phyloP scores from a whole-genome alignment of 2,113 vertebrate species.

The Parotia lawesii region DNA sequence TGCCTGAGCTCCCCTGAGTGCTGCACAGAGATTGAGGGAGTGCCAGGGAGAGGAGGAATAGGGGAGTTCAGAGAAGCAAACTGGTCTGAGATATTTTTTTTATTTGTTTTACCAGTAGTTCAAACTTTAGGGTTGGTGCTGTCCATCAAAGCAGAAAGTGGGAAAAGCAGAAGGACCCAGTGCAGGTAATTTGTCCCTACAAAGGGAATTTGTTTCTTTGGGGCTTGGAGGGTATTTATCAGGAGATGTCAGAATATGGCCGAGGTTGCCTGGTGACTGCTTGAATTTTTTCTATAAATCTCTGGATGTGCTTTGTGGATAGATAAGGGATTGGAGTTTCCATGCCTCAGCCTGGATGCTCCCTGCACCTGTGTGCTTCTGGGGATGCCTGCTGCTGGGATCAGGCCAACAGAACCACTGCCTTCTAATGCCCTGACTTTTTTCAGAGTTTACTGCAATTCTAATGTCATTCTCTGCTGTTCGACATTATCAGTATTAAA shows the following conservation, averaged over 20 bases:
- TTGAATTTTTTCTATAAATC: background rate
- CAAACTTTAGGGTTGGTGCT: background rate
- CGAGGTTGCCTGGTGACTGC: background rate
- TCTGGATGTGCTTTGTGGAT: background rate
- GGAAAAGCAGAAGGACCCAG: background rate
- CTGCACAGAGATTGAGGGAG: background rate
- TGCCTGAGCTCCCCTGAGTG: background rate
- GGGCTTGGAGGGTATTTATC: background rate
- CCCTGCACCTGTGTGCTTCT: background rate
- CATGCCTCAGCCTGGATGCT: background rate
- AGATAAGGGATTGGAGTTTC: background rate
- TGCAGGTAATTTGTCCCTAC: background rate
- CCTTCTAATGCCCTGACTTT: fast-evolving
- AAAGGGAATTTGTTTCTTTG: background rate
- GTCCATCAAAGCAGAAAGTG: background rate
- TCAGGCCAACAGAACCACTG: background rate
- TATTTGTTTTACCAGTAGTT: background rate
- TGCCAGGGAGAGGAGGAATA: background rate
- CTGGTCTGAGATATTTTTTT: background rate
- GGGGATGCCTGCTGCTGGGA: background rate
- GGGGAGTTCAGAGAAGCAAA: background rate
- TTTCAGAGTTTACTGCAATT: background rate
- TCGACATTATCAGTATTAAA: background rate
- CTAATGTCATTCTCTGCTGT: background rate
- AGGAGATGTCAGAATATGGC: background rate